Evolutionary conservation across 2,113 vertebrate genomes (phyloP).

Genomic region (Platysteira castanea): DNA sequence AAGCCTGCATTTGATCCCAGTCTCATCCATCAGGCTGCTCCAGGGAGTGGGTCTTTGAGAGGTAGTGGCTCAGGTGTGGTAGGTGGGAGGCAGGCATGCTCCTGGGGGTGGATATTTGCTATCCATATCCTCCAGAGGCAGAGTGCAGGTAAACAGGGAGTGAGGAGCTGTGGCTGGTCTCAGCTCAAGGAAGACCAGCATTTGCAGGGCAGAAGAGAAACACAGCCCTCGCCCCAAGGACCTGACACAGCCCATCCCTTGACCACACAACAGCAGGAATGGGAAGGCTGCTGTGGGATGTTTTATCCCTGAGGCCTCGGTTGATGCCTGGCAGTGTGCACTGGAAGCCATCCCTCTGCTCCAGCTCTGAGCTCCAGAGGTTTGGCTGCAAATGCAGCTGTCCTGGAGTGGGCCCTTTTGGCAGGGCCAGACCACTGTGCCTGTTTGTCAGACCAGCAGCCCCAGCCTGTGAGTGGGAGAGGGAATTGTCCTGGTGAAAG

Average conservation of each 20-base stretch:
- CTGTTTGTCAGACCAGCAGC: accelerated
- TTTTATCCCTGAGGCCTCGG: accelerated
- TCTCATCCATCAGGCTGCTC: not conserved
- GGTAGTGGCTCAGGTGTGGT: not conserved
- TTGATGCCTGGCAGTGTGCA: accelerated
- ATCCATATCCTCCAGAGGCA: not conserved
- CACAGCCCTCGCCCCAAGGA: accelerated
- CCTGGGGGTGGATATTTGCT: not conserved
- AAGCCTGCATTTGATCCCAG: not conserved
- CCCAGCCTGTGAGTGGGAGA: not conserved
- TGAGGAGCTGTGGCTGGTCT: not conserved
- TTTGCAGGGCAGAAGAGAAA: not conserved
- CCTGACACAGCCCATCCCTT: not conserved
- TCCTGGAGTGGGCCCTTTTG: not conserved
- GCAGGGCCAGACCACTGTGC: not conserved
- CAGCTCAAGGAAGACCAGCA: not conserved
- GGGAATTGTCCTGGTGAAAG: not conserved
- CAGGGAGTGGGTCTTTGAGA: accelerated
- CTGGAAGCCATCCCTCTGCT: not conserved
- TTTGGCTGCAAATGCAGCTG: not conserved
- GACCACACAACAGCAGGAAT: accelerated
- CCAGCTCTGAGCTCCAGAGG: not conserved
- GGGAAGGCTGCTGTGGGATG: not conserved
- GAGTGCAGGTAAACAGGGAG: not conserved
- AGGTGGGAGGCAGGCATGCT: not conserved